Base-by-base conservation (phyloP, 2,888 invertebrate genomes). In the Villa cingulata region DNA sequence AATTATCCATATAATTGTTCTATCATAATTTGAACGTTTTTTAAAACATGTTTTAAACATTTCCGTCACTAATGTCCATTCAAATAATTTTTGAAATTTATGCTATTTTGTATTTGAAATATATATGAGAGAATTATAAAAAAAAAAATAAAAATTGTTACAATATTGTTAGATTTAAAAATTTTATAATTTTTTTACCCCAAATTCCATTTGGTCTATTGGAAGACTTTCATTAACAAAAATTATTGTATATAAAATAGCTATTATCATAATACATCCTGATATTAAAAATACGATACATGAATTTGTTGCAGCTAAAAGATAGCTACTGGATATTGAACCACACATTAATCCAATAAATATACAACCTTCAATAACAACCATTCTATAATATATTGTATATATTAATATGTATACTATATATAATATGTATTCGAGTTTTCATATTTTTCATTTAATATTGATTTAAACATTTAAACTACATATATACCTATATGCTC, bases 281-380 rank as follows among this genome's bases (percentile, higher is more conserved):
- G 67, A 61, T 48, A 63, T 60, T 7, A 49, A 17, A 50, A 70
- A 69, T 0, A 70, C 60, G 1, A 56, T 57, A 0, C 63, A 50
- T 0, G 59, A 56, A 52, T 59, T 58, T 1, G 67, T 65, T 3
- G 61, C 59, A 3, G 70, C 69, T 46, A 80, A 73, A 2, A 81
- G 57, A 50, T 75, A 73, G 3, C 83, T 74, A 54, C 83, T 81
- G 0, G 66, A 57, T 19, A 80, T 58, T 14, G 74, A 71, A 14
- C 85, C 84, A 18, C 74, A 48, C 48, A 83, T 70, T 52, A 77
- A 68, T 15, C 84, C 84, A 1, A 73, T 58, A 42, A 75, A 74
- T 19, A 81, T 65, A 0, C 73, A 63, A 1, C 73, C 76, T 58
- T 83, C 80, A 52, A 83, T 62, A 36, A 78, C 56, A 3, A 76